Conservation (phyloP, 2,888 invertebrate species). For the Himalopsyche tibetana region DNA sequence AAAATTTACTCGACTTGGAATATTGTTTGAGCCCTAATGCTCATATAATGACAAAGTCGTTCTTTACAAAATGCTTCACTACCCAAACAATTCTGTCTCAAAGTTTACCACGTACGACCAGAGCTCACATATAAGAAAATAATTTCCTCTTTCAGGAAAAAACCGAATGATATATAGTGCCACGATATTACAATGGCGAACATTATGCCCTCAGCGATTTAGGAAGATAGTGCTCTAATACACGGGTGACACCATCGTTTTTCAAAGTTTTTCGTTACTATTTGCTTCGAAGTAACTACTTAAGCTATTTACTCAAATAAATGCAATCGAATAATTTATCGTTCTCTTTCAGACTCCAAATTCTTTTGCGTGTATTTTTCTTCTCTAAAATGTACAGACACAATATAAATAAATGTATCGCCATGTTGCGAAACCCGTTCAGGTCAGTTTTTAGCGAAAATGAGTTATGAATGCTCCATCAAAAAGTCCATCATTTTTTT, state of each 20-base stretch:
- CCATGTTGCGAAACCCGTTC: too few species aligned
- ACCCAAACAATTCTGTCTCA: neutral
- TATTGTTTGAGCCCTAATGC: constrained; percentile 32
- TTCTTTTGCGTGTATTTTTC: too few species aligned
- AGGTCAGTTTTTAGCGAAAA: too few species aligned
- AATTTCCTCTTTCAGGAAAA: constrained; percentile 62
- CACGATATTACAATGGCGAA: constrained; percentile 61
- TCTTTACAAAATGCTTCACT: constrained; percentile 31
- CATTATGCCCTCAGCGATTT: constrained; percentile 57
- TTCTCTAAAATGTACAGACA: too few species aligned
- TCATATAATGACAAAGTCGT: constrained; percentile 33
- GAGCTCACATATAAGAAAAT: constrained; percentile 52
- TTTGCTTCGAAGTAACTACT: neutral
- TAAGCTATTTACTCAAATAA: too few species aligned
- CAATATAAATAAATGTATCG: too few species aligned
- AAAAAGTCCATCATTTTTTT: too few species aligned
- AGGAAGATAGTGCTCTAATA: constrained; percentile 57
- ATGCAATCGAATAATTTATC: too few species aligned
- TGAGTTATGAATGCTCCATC: too few species aligned
- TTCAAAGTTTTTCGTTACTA: constrained; percentile 14
- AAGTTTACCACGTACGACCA: constrained; percentile 34
- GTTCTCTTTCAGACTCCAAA: too few species aligned
- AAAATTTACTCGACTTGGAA: constrained; percentile 2
- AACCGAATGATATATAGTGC: constrained; percentile 62
- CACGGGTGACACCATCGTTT: constrained; percentile 39